Base-by-base conservation (phyloP, 2,113 vertebrate species). In the Platysteira castanea region DNA sequence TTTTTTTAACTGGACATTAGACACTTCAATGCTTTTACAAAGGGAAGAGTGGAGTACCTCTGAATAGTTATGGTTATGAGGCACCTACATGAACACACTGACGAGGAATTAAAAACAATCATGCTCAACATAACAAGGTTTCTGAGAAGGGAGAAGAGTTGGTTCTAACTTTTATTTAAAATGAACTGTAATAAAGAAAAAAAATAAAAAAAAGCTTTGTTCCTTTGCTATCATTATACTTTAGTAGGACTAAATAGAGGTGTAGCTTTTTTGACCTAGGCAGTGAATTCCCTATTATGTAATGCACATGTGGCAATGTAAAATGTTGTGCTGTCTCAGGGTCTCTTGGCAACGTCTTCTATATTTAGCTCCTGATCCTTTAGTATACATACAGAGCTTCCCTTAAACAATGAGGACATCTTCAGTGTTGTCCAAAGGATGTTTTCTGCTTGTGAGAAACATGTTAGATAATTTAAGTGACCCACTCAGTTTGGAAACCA, bases 151-250 rank as follows among this genome's bases (percentile, higher is more conserved):
- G n/a, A 77, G 30, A 68, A 68, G 75, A 64, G 11, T 52, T 78
- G 17, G 26, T 67, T 79, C 28, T 47, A 44, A n/a, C 37, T 91
- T 83, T 73, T 79, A 47, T 84, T 89, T 54, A 6, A 88, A 88
- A 69, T 44, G 1, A 88, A 37, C 39, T 5, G 1, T 60, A 64
- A 79, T 71, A 67, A 81, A 90, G 2, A 2, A 9, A 7, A 1
- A 3, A 26, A 12, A 7, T 1, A 3, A 26, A 12, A 39, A 35
- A 17, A 2, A 15, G 1, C n/a, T n/a, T 64, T 73, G 10, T 69
- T 89, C 44, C 26, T 84, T 63, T 41, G 20, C 27, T 87, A 57
- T 56, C 8, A 7, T 63, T 80, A n/a, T 4, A 4, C 20, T 81
- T 88, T 28, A 56, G 33, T 44, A 23, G 56, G 30, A 56, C 41